A percentile compares a stretch with the other conserved stretches of the same genome.
Evolutionary conservation across 2,888 invertebrate genomes (phyloP).

Genomic region (Synergus itoensis): DNA sequence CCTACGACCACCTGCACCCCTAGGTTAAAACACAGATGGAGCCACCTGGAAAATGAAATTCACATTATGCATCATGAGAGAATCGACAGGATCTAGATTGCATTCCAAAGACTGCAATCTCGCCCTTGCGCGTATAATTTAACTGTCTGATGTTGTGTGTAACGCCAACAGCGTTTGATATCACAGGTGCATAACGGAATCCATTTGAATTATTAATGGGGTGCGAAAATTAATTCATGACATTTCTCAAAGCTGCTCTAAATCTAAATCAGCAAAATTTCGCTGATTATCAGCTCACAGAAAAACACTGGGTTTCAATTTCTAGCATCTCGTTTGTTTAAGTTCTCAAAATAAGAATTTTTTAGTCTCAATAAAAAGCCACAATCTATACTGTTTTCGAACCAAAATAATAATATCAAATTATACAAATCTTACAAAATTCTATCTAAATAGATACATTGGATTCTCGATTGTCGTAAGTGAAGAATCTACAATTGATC

Average conservation of each 20-base stretch:
- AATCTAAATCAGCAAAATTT: too few relatives aligned
- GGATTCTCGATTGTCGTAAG: too few relatives aligned
- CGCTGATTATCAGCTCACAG: too few relatives aligned
- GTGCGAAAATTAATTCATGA: constrained; percentile 31
- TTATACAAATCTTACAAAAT: too few relatives aligned
- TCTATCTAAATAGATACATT: too few relatives aligned
- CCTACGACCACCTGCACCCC: constrained; percentile 96
- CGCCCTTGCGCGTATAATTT: constrained; percentile 23
- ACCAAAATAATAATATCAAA: too few relatives aligned
- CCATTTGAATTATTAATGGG: constrained; percentile 37
- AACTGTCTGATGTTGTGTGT: constrained; percentile 5
- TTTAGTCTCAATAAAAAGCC: too few relatives aligned
- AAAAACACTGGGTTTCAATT: too few relatives aligned
- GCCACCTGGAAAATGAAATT: constrained; percentile 83
- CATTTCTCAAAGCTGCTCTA: constrained; percentile 15
- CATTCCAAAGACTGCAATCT: constrained; percentile 32
- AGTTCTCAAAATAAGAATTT: too few relatives aligned
- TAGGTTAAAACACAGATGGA: constrained; percentile 96
- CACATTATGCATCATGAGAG: constrained; percentile 22
- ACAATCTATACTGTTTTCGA: too few relatives aligned
- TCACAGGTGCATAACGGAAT: constrained; percentile 36
- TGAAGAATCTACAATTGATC: too few relatives aligned
- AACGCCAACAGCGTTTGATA: constrained; percentile 25
- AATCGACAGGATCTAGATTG: constrained; percentile 22
- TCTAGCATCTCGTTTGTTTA: too few relatives aligned